These are phyloP conservation scores for Cettia cetti DNA, from an alignment of 2,113 vertebrate species.

Conservation along the genomic window DNA sequence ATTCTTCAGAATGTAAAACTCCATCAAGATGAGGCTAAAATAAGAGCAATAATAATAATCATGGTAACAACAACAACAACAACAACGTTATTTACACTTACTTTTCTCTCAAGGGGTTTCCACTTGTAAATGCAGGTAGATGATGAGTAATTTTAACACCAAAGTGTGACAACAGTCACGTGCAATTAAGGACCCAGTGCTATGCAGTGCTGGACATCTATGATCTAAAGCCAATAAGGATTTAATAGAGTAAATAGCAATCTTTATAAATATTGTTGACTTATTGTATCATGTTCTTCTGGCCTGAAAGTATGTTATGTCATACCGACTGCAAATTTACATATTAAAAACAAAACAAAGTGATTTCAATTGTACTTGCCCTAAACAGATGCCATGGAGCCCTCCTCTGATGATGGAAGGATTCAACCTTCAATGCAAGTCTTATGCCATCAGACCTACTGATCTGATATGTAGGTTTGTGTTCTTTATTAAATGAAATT, in stretches of 20 bases:
- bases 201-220: neutral
- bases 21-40: neutral
- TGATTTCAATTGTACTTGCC: neutral
- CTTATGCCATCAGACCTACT: neutral
- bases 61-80: neutral
- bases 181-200: neutral
- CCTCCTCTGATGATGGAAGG: neutral
- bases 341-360: neutral
- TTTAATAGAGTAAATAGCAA: neutral
- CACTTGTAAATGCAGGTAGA: neutral
- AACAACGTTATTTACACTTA: neutral
- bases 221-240: neutral
- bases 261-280: neutral
- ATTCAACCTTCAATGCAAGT: neutral
- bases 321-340: neutral
- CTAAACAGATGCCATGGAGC: neutral
- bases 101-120: conserved; percentile 9
- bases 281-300: neutral
- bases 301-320: neutral
- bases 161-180: neutral
- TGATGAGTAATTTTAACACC: neutral
- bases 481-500: conserved; percentile 25
- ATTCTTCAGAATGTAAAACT: neutral
- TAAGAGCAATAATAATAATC: neutral
- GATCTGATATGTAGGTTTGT: neutral